Evolutionary conservation across 2,888 invertebrate species (phyloP).

Genomic region (Scaptodrosophila latifasciaeformis): DNA sequence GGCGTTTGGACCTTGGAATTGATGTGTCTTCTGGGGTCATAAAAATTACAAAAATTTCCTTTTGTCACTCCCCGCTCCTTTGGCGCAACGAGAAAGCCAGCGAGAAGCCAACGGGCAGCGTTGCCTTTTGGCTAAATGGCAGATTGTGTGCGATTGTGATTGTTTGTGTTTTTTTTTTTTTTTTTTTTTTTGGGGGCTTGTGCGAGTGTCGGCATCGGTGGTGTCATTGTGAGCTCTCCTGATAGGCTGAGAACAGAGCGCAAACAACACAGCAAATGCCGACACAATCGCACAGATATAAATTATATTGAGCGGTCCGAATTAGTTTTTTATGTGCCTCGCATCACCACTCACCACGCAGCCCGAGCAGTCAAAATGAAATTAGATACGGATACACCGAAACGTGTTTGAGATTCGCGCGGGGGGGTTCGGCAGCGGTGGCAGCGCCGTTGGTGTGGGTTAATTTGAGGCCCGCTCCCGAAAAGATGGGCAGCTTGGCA

Average conservation of each 20-base stretch:
- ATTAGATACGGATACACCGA: conserved; percentile 64
- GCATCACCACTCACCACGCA: conserved; percentile 22
- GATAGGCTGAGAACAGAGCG: conserved; percentile 36
- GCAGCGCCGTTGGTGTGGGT: conserved; percentile 22
- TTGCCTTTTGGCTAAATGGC: too few relatives aligned
- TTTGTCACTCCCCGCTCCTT: conserved; percentile 3
- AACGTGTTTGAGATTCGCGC: conserved; percentile 28
- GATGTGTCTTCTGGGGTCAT: conserved; percentile 70
- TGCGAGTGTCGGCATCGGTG: conserved; percentile 39
- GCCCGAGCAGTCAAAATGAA: conserved; percentile 49
- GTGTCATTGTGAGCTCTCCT: conserved; percentile 24
- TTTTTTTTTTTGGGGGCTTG: conserved; percentile 26
- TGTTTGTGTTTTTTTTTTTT: conserved; percentile 47
- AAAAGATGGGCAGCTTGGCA: conserved; percentile 14
- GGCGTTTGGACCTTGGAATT: conserved; percentile 44
- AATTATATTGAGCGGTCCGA: conserved; percentile 65
- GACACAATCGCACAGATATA: conserved; percentile 36
- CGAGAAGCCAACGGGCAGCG: too few relatives aligned
- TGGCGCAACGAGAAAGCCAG: too few relatives aligned
- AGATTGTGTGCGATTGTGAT: conserved; percentile 1
- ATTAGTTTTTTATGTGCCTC: conserved; percentile 65
- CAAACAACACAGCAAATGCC: neutral
- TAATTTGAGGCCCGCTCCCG: conserved; percentile 27
- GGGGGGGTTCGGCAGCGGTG: conserved; percentile 14
- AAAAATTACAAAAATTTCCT: conserved; percentile 62